phyloP scores from a whole-genome alignment of 1,140 invertebrate genomes.

The Pararge aegeria region DNA sequence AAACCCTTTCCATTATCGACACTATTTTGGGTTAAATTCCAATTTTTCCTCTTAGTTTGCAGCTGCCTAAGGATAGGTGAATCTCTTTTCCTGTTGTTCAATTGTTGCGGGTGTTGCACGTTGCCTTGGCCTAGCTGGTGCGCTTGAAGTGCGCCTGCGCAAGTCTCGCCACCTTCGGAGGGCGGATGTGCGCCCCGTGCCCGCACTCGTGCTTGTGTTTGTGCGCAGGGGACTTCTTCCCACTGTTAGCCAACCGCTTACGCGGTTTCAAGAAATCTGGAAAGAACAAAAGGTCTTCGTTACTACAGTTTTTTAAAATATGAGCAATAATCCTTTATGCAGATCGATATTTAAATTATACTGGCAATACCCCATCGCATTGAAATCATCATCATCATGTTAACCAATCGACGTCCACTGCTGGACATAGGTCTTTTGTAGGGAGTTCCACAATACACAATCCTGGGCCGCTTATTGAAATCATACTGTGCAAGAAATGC shows the following conservation, averaged over 20 bases:
- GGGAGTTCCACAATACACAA: too few species aligned
- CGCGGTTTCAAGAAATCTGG: slow-evolving; percentile 75
- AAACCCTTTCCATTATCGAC: too few species aligned
- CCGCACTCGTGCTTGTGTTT: slow-evolving; percentile 64
- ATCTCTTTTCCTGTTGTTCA: slow-evolving; percentile 4
- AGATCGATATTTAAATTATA: too few species aligned
- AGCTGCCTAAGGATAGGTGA: slow-evolving; percentile 13
- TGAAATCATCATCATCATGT: too few species aligned
- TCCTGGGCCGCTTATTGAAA: too few species aligned
- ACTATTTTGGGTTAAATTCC: background rate
- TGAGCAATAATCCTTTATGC: too few species aligned
- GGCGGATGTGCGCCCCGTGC: slow-evolving; percentile 64
- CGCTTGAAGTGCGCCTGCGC: slow-evolving; percentile 64
- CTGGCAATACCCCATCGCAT: too few species aligned
- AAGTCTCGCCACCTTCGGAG: slow-evolving; percentile 66
- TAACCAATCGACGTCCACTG: too few species aligned
- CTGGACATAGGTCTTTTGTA: too few species aligned
- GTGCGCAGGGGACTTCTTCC: slow-evolving; percentile 67
- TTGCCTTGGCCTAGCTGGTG: slow-evolving; percentile 52
- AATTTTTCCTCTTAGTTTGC: too few species aligned
- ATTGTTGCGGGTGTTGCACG: background rate
- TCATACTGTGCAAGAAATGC: too few species aligned
- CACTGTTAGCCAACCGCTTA: slow-evolving; percentile 60
- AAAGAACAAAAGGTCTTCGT: slow-evolving; percentile 36
- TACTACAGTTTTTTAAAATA: too few species aligned